A percentile compares a stretch with the other conserved stretches of the same genome.
Conservation (phyloP, 1,140 invertebrate species). For the Lepidurus arcticus region DNA sequence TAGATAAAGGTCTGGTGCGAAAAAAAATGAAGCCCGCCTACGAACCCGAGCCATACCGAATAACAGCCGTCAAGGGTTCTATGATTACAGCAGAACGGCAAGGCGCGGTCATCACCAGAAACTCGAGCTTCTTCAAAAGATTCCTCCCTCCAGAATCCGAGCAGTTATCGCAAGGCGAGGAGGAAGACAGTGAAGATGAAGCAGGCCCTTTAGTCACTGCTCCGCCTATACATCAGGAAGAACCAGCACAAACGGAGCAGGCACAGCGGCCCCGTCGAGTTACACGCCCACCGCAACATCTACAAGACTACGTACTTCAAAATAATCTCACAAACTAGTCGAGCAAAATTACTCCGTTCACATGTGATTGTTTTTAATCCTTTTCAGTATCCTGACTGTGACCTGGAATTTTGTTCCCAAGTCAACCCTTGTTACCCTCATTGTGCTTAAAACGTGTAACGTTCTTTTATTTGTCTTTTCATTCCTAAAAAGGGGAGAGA, state of each 20-base stretch:
- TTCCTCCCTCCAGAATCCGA: no score
- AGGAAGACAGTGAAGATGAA: no score
- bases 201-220: no score
- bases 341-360: not conserved
- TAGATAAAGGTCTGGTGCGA: slow-evolving; percentile 6
- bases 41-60: not conserved
- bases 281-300: not conserved
- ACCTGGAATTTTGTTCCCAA: not conserved
- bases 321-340: not conserved
- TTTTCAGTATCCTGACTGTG: not conserved
- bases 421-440: no score
- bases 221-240: not conserved
- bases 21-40: slow-evolving; percentile 26
- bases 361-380: not conserved
- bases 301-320: slow-evolving; percentile 1
- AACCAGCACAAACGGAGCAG: not conserved
- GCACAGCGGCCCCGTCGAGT: not conserved
- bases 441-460: no score
- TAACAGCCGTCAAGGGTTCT: not conserved
- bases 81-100: slow-evolving; percentile 17
- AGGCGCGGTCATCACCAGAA: not conserved
- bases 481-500: not conserved
- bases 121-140: slow-evolving; percentile 16
- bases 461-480: not conserved
- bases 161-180: no score